phyloP scores from a whole-genome alignment of 2,888 invertebrate species.

The Baccha elongata region DNA sequence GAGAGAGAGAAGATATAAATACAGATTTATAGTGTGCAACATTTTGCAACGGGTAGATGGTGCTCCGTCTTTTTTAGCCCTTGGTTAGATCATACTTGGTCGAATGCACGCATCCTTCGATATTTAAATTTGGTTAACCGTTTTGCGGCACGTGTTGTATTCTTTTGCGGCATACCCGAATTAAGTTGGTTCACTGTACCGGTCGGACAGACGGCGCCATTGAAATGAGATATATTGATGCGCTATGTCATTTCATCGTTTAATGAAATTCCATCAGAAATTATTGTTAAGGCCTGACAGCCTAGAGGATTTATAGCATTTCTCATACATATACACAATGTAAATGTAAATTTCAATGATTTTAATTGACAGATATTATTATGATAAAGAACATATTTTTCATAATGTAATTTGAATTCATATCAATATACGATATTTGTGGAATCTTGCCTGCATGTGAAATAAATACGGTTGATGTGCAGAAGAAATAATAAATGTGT shows the following conservation, averaged over 20 bases:
- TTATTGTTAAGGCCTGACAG: background rate
- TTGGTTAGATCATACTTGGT: slow-evolving; percentile 51
- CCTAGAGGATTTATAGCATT: background rate
- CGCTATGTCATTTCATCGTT: slow-evolving; percentile 51
- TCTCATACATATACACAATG: background rate
- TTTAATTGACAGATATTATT: slow-evolving; percentile 6
- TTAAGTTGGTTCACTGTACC: slow-evolving; percentile 42
- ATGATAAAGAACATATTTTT: background rate
- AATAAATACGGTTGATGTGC: no score
- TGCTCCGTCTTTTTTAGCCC: slow-evolving; percentile 20
- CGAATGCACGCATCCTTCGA: slow-evolving; percentile 48
- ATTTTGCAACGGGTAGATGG: slow-evolving; percentile 43
- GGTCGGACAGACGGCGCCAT: background rate
- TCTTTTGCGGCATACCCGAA: slow-evolving; percentile 41
- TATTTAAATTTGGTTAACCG: slow-evolving; percentile 49
- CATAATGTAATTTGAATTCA: background rate
- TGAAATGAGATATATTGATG: slow-evolving; percentile 50
- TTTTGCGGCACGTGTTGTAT: slow-evolving; percentile 30
- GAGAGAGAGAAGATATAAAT: slow-evolving; percentile 31
- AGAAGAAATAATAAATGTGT: no score
- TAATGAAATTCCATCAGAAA: slow-evolving; percentile 65
- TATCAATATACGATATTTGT: no score
- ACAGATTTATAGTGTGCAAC: slow-evolving; percentile 33
- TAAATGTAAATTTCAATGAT: background rate
- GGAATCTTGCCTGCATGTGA: no score